Conservation (phyloP, 2,888 invertebrate genomes). For the Trissoscelio sp. region DNA sequence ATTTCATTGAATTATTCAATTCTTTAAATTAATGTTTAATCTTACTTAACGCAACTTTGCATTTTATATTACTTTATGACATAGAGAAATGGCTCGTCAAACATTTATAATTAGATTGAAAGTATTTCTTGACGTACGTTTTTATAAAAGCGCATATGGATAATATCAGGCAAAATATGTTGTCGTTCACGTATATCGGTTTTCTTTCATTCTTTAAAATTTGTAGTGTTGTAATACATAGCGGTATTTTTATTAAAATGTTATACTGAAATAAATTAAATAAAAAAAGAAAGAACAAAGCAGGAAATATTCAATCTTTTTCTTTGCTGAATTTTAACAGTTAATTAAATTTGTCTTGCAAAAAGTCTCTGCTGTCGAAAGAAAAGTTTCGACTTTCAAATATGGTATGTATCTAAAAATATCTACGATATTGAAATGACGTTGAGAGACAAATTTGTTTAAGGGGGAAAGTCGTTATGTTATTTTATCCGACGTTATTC, state of each 20-base stretch:
- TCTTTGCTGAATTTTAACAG: too few species aligned
- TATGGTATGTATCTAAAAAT: too few species aligned
- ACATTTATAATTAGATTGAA: conserved; percentile 1
- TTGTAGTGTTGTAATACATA: not conserved
- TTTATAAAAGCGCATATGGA: not conserved
- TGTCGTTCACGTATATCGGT: not conserved
- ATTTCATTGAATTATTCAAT: too few species aligned
- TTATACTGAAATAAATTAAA: not conserved
- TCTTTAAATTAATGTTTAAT: too few species aligned
- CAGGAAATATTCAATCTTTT: too few species aligned
- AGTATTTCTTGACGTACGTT: not conserved
- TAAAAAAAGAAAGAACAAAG: too few species aligned
- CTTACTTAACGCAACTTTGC: not conserved
- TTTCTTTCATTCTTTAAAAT: not conserved
- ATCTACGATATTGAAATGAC: too few species aligned
- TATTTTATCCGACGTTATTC: conserved; percentile 14
- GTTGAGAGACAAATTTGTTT: not conserved
- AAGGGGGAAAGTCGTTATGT: conserved; percentile 1
- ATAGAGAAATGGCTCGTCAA: not conserved
- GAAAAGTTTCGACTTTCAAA: not conserved
- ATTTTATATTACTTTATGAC: not conserved
- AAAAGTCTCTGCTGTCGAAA: too few species aligned
- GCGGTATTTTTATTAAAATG: not conserved
- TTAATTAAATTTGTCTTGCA: too few species aligned
- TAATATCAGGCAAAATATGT: not conserved